Evolutionary conservation across 2,888 invertebrate genomes (phyloP), one percentile per base, ranked within the genome.

Genomic region (Rhingia campestris): DNA sequence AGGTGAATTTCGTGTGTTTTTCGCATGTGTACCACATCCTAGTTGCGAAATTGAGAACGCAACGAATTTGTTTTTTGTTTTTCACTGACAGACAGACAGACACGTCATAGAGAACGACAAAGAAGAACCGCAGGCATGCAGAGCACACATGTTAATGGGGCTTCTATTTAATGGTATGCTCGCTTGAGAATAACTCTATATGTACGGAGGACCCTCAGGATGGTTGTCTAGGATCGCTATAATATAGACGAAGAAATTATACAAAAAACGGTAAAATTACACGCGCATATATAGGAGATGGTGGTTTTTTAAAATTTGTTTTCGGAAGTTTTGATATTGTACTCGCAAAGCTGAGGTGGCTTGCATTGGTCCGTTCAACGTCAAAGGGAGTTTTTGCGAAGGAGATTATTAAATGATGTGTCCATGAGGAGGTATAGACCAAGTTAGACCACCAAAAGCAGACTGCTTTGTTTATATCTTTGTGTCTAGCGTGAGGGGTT

Each of bases 111-210:
- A 70, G 59, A 51, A 66, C n/a, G 53, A 61, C 69, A 70, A 70
- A 81, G 69, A 56, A 63, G 32, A 58, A 69, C 81, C 81, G 75
- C 81, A 75, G 53, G 47, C 81, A 70, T n/a, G 30, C 10, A 7
- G 63, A 56, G 37, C 43, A 43, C 47, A 77, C 54, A 77, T 76
- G 67, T 69, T 61, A 69, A 76, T 70, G 63, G 22, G 77, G 70
- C 56, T 70, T 37, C 32, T 33, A 61, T 76, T 76, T 61, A 56
- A 37, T 56, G 35, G 56, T 59, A 54, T 12, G 54, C 22, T 59
- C 9, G 14, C 43, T 56, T 10, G 9, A 37, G 22, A 35, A 10
- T 45, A 9, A n/a, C 32, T 53, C 22, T 12, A 56, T 10, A 12
- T 45, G 12, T 33, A 43, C 41, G 53, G 32, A 33, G 32, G 47